phyloP scores from a whole-genome alignment of 2,888 invertebrate species.

The Bhutanitis thaidina region DNA sequence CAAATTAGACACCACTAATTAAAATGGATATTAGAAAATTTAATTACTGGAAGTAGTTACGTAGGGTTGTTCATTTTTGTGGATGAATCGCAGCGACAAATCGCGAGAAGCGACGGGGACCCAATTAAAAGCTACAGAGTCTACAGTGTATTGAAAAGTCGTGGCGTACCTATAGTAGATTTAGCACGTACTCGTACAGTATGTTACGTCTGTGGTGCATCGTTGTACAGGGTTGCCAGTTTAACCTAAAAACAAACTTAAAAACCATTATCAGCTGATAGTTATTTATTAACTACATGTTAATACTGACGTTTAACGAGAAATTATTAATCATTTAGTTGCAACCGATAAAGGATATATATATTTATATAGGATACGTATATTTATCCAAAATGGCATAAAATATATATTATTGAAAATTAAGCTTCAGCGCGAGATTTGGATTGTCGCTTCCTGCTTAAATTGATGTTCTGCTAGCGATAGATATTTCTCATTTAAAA shows the following conservation, averaged over 20 bases:
- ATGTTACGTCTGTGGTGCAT: conserved; percentile 4
- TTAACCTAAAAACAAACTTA: not conserved
- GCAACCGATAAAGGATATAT: too few species aligned
- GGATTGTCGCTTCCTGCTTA: too few species aligned
- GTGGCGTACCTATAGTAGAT: conserved; percentile 27
- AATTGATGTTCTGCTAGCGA: too few species aligned
- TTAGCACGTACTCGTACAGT: conserved; percentile 15
- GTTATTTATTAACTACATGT: too few species aligned
- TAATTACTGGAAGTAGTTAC: conserved; percentile 47
- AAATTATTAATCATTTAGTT: too few species aligned
- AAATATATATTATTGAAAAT: too few species aligned
- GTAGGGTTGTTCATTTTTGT: conserved; percentile 51
- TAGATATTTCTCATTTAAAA: too few species aligned
- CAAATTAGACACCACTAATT: conserved; percentile 30
- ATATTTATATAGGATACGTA: too few species aligned
- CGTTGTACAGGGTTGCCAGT: conserved; percentile 1
- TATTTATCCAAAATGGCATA: too few species aligned
- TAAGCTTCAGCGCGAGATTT: too few species aligned
- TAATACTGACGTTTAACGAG: too few species aligned
- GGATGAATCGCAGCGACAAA: conserved; percentile 39
- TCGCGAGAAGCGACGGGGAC: conserved; percentile 41
- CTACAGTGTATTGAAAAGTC: conserved; percentile 46
- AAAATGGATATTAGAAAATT: conserved; percentile 40
- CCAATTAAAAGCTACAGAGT: conserved; percentile 56
- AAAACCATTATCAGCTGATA: too few species aligned